A percentile compares a stretch with the other conserved stretches of the same genome.
Evolutionary conservation across 2,113 vertebrate genomes (phyloP).

Genomic region (Ursus arctos): DNA sequence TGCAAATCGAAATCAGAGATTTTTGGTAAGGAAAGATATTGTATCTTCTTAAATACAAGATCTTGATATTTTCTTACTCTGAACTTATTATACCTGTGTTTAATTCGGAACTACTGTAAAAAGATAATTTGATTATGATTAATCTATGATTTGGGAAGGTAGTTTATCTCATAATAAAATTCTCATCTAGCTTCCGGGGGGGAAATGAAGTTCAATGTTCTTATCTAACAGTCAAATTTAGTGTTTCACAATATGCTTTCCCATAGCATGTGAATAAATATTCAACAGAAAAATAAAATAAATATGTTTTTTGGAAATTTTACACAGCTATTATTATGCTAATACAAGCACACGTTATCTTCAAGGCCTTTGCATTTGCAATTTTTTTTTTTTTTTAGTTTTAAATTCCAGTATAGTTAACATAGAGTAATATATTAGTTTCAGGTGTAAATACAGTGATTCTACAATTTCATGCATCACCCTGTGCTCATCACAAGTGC

Average conservation of each 20-base stretch:
- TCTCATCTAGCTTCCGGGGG: background rate
- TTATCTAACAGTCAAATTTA: background rate
- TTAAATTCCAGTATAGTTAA: background rate
- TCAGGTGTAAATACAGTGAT: background rate
- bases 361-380: slow-evolving; percentile 17
- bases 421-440: background rate
- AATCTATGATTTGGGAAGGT: background rate
- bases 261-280: slow-evolving; percentile 29
- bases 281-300: slow-evolving; percentile 22
- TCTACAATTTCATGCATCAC: background rate
- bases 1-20: background rate
- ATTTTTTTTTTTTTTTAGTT: background rate
- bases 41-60: background rate
- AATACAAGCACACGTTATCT: background rate
- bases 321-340: slow-evolving; percentile 2
- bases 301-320: background rate
- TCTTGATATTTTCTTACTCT: background rate
- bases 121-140: background rate
- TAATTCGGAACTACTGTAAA: background rate
- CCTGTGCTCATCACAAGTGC: background rate
- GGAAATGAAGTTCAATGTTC: background rate
- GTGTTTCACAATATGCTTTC: slow-evolving; percentile 8
- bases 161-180: background rate
- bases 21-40: background rate
- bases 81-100: background rate